Evolutionary conservation across 2,797 vertebrate species (phyloP).

Genomic region (Podarcis lilfordi): DNA sequence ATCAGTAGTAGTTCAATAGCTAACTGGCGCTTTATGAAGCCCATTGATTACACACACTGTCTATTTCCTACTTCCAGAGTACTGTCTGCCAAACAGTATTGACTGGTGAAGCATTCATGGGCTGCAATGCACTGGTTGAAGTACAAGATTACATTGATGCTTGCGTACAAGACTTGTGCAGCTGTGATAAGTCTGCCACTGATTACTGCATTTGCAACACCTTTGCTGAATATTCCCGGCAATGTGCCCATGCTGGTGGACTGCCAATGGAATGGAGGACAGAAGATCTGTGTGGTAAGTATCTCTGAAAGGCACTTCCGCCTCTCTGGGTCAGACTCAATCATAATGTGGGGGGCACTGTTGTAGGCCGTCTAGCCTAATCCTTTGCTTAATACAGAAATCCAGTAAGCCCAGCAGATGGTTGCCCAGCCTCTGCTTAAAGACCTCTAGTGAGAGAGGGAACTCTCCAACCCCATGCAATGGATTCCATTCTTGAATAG

Average conservation of each 20-base stretch:
- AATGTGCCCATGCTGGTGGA: slow-evolving; percentile 89
- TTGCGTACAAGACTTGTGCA: slow-evolving; percentile 85
- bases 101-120: slow-evolving; percentile 73
- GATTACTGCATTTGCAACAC: slow-evolving; percentile 85
- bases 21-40: slow-evolving; percentile 17
- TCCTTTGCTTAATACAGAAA: background rate
- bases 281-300: slow-evolving; percentile 85
- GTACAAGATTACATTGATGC: slow-evolving; percentile 79
- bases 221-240: slow-evolving; percentile 88
- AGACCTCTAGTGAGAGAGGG: background rate
- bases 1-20: background rate
- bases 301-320: background rate
- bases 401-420: background rate
- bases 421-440: background rate
- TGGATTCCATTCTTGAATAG: background rate
- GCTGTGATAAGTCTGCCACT: slow-evolving; percentile 71
- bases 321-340: background rate
- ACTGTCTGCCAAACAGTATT: slow-evolving; percentile 81
- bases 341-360: background rate
- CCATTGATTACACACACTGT: background rate
- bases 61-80: slow-evolving; percentile 43
- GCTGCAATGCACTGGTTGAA: slow-evolving; percentile 79
- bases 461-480: no score
- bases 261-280: slow-evolving; percentile 85
- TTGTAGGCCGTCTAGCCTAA: background rate